Conservation (phyloP, 2,888 invertebrate genomes). For the Caenorhabditis virilis region DNA sequence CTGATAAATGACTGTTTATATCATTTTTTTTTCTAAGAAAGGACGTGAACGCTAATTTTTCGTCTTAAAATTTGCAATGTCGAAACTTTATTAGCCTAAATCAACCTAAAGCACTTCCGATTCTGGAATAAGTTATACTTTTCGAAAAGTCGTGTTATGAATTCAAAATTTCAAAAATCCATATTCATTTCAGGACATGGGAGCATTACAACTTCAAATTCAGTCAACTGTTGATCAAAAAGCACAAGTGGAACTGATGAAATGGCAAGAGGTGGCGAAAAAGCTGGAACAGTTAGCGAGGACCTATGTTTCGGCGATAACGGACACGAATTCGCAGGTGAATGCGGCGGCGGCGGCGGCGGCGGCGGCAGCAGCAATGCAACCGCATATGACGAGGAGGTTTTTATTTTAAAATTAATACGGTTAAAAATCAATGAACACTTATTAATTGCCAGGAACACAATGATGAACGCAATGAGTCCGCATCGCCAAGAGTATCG, state of each 20-base stretch:
- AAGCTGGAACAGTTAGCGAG: conserved; percentile 12
- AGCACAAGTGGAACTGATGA: conserved; percentile 15
- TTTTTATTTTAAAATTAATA: neutral
- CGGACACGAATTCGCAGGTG: conserved; percentile 7
- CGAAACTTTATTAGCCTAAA: too few relatives aligned
- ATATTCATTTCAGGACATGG: neutral
- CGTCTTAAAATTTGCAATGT: too few relatives aligned
- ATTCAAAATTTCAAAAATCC: too few relatives aligned
- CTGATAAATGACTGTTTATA: too few relatives aligned
- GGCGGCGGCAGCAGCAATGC: conserved; percentile 11
- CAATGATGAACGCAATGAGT: conserved; percentile 21
- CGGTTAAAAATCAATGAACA: neutral
- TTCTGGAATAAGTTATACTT: too few relatives aligned
- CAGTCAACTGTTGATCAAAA: conserved; percentile 11
- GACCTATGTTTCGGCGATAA: conserved; percentile 7
- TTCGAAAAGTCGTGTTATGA: too few relatives aligned
- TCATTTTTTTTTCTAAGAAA: too few relatives aligned
- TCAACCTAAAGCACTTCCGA: too few relatives aligned
- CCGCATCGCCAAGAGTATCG: conserved; percentile 21
- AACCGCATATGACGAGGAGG: conserved; percentile 30
- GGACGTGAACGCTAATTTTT: too few relatives aligned
- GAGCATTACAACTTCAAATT: conserved; percentile 6
- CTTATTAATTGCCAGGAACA: conserved; percentile 15
- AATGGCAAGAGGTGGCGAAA: conserved; percentile 12
- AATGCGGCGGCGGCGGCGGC: conserved; percentile 6